Base-by-base conservation (phyloP, 2,113 vertebrate genomes). In the Rhadina sibilatrix region DNA sequence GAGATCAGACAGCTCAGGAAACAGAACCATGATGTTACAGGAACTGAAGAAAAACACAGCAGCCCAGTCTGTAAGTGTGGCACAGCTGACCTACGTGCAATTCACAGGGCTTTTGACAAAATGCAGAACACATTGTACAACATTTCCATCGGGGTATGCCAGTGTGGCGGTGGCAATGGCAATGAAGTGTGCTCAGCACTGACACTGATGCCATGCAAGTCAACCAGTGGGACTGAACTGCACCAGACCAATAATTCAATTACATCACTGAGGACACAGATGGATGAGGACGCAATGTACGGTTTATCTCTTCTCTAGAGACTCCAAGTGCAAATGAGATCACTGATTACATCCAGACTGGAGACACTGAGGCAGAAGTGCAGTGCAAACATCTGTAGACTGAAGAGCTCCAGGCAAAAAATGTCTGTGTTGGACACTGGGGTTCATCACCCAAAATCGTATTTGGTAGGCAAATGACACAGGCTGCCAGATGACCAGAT, bases 261-360 rank as follows among this genome's bases (percentile, higher is more conserved):
- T 91, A 78, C 84, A 78, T 91, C 90, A 79, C 47, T 64, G 27
- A 82, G 57, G 87, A 89, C 72, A 91, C 68, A 50, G 90, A 94
- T 80, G 93, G 69, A 91, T 74, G 81, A 93, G 81, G 81, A 94
- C 16, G 10, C 5, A 6, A 68, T 44, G 87, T 89, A 71, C 64
- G 33, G 40, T 84, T 91, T 54, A 75, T 71, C 44, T 56, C 35
- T 87, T 28, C 93, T 96, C 92, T 84, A 44, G 91, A 93, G 93
- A 87, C 52, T 66, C 84, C 42, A 75, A 94, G 77, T 60, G 92
- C 5, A 65, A 93, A 91, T 95, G 93, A 94, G 87, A 95, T 95
- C 92, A 93, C 82, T 93, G 95, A 96, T 94, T 94, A 95, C 69
- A 96, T 71, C 92, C 92, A 91, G 92, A 91, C 69, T 71, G 69